Conservation (phyloP, 2,888 invertebrate species). For the Opisthograptis luteolata region DNA sequence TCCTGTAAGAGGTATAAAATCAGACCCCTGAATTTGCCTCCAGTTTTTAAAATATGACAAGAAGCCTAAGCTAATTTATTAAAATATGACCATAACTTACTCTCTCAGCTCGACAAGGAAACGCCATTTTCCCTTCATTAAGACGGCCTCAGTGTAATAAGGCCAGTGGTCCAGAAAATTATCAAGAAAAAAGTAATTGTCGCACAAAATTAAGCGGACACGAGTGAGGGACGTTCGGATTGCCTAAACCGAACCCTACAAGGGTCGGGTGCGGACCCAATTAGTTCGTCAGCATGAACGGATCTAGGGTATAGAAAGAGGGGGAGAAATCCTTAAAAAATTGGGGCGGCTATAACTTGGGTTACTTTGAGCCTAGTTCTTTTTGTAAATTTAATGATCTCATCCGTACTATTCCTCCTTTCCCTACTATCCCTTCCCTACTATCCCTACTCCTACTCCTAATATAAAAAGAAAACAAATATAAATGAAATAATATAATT, state of each 20-base stretch:
- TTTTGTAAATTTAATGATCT: too few relatives aligned
- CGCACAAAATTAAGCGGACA: constrained; percentile 52
- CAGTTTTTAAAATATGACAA: not conserved
- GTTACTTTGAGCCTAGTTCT: too few relatives aligned
- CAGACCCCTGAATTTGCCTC: too few relatives aligned
- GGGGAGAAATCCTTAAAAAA: not conserved
- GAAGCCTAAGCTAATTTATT: constrained; percentile 4
- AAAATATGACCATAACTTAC: constrained; percentile 15
- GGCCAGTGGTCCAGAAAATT: constrained; percentile 31
- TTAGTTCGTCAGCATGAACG: constrained; percentile 37
- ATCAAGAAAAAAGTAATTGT: constrained; percentile 40
- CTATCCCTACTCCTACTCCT: too few relatives aligned
- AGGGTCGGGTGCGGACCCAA: constrained; percentile 49
- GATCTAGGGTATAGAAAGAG: constrained; percentile 16
- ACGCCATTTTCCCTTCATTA: constrained; percentile 28
- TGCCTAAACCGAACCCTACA: constrained; percentile 63
- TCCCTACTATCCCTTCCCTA: too few relatives aligned
- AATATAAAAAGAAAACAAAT: too few relatives aligned
- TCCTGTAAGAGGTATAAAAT: too few relatives aligned
- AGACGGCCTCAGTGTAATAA: constrained; percentile 32
- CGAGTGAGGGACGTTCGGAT: constrained; percentile 48
- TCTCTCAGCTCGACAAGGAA: constrained; percentile 27
- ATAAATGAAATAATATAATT: too few relatives aligned
- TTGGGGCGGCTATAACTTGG: too few relatives aligned
- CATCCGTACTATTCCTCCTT: too few relatives aligned